phyloP scores from a whole-genome alignment of 2,888 invertebrate species.

The Agrenia bidenticulata region DNA sequence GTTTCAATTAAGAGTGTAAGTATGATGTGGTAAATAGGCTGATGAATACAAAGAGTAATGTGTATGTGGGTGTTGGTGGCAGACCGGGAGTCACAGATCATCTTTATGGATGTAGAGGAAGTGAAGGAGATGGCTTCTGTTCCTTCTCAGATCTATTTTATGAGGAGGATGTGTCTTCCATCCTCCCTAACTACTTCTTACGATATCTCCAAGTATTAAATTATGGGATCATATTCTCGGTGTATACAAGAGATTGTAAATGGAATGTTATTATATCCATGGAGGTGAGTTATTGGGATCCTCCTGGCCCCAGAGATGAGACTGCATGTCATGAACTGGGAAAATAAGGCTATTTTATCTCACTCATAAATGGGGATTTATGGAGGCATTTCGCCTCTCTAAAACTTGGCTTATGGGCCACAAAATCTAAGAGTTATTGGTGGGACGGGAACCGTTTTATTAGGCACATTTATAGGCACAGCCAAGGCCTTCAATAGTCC shows the following conservation, averaged over 20 bases:
- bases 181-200: neutral
- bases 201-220: no score
- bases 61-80: constrained; percentile 10
- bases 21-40: no score
- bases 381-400: constrained; percentile 52
- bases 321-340: constrained; percentile 58
- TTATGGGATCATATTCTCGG: no score
- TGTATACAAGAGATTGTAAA: neutral
- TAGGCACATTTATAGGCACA: neutral
- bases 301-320: constrained; percentile 52
- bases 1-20: no score
- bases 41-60: no score
- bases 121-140: constrained; percentile 15
- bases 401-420: constrained; percentile 21
- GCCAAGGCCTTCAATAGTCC: neutral
- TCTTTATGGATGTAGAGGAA: constrained; percentile 11
- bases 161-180: neutral
- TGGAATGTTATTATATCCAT: neutral
- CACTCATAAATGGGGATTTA: constrained; percentile 59
- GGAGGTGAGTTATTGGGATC: constrained; percentile 7
- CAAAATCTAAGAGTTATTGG: constrained; percentile 5
- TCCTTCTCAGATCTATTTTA: neutral
- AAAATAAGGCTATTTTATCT: constrained; percentile 60
- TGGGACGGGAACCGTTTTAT: constrained; percentile 1
- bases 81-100: constrained; percentile 7